Percentiles rank a stretch among this genome's conserved stretches.
phyloP scores from a whole-genome alignment of 53 echinoderm and acorn worm genomes.

The Crossaster papposus region DNA sequence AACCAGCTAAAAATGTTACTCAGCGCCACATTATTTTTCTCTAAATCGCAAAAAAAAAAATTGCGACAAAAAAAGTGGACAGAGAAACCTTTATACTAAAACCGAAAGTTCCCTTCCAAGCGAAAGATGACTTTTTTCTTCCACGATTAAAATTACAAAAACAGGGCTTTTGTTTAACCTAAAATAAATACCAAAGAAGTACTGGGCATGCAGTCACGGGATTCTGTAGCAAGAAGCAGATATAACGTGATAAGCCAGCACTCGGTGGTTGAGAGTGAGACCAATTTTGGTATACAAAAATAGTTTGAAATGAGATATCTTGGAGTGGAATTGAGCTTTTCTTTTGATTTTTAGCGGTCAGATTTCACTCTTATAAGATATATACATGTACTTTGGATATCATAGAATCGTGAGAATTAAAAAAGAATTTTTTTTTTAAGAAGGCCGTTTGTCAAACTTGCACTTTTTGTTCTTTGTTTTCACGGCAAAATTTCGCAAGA shows the following conservation, averaged over 20 bases:
- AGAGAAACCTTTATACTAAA: constrained; percentile 2
- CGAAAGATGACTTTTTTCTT: constrained; percentile 10
- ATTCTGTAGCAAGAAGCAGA: background rate
- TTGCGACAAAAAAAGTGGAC: background rate
- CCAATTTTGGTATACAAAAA: background rate
- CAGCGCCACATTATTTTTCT: background rate
- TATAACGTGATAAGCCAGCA: background rate
- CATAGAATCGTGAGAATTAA: constrained; percentile 13
- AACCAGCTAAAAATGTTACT: too few species aligned
- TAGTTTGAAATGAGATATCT: constrained; percentile 19
- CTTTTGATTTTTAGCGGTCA: constrained; percentile 47
- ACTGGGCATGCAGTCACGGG: background rate
- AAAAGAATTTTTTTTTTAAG: background rate
- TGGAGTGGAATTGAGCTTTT: constrained; percentile 6
- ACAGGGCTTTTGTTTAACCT: constrained; percentile 10
- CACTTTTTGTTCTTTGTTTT: background rate
- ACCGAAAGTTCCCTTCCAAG: constrained; percentile 31
- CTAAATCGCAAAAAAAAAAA: background rate
- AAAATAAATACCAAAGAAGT: background rate
- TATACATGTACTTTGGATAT: background rate
- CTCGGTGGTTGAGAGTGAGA: constrained; percentile 54
- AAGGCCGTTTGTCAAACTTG: background rate
- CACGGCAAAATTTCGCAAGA: background rate
- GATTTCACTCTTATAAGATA: constrained; percentile 2
- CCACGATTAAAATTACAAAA: constrained; percentile 12